phyloP scores from a whole-genome alignment of 2,888 invertebrate species.

The Temnothorax rugatulus region DNA sequence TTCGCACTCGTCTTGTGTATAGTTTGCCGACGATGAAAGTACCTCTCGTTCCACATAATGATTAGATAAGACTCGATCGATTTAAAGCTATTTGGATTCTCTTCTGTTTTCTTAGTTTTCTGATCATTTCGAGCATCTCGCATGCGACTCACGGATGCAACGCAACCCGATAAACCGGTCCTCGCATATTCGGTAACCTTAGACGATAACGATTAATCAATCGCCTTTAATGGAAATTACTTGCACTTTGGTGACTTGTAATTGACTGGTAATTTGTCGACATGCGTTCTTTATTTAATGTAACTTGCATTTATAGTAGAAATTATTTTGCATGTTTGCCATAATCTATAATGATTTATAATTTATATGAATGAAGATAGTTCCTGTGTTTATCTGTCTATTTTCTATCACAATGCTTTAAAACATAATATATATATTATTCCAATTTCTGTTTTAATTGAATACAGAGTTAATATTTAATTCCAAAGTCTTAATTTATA shows the following conservation, averaged over 20 bases:
- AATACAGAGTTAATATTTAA: slow-evolving; percentile 5
- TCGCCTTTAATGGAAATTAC: slow-evolving; percentile 56
- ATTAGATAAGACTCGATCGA: slow-evolving; percentile 27
- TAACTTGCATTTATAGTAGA: neutral
- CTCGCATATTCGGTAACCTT: slow-evolving; percentile 59
- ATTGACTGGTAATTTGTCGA: slow-evolving; percentile 35
- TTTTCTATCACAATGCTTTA: neutral
- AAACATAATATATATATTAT: neutral
- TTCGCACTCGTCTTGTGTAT: neutral
- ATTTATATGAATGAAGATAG: neutral
- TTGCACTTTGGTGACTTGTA: neutral
- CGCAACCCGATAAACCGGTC: slow-evolving; percentile 61
- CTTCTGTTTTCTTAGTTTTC: slow-evolving; percentile 15
- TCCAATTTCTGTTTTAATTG: neutral
- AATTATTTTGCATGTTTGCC: neutral
- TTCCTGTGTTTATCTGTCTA: neutral
- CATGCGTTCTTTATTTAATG: neutral
- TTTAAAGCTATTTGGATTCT: neutral
- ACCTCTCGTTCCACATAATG: slow-evolving; percentile 23
- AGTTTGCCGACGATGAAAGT: slow-evolving; percentile 19
- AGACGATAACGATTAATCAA: slow-evolving; percentile 56
- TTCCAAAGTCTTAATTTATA: neutral
- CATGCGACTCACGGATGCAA: slow-evolving; percentile 44
- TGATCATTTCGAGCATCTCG: slow-evolving; percentile 39
- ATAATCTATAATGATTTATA: neutral